These are phyloP conservation scores for Leptonema lineaticorne DNA, from an alignment of 1,140 invertebrate species.

Conservation along the genomic window DNA sequence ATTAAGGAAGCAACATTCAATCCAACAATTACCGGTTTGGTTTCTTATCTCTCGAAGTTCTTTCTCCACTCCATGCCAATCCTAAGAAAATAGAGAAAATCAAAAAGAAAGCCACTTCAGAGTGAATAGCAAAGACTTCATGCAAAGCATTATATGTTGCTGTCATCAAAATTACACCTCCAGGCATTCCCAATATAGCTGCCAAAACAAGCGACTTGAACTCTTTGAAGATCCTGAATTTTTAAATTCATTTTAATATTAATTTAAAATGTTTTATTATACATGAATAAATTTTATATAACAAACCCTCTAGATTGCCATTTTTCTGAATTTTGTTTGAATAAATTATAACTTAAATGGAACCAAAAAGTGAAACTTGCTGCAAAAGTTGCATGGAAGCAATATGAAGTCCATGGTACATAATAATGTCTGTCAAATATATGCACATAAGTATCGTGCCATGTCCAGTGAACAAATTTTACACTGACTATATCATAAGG, in stretches of 20 bases:
- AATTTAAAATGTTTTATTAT: neutral
- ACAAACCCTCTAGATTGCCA: constrained; percentile 56
- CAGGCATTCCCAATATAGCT: constrained; percentile 66
- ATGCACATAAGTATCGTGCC: constrained; percentile 85
- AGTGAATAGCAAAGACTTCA: constrained; percentile 66
- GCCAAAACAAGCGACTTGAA: constrained; percentile 59
- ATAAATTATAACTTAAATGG: constrained; percentile 57
- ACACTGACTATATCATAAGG: constrained; percentile 81
- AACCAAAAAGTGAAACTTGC: constrained; percentile 72
- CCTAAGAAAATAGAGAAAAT: constrained; percentile 62
- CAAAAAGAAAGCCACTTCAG: constrained; percentile 69
- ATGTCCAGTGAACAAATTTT: constrained; percentile 81
- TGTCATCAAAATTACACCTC: constrained; percentile 69
- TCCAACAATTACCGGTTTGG: constrained; percentile 9
- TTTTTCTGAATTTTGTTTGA: constrained; percentile 56
- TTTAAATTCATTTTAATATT: neutral
- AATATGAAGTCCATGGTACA: constrained; percentile 79
- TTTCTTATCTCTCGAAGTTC: constrained; percentile 47
- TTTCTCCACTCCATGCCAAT: constrained; percentile 60
- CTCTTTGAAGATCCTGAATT: constrained; percentile 59
- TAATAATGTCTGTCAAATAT: constrained; percentile 77
- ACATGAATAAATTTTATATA: neutral
- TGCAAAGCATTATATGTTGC: constrained; percentile 75
- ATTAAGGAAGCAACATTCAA: neutral
- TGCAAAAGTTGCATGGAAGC: constrained; percentile 77